phyloP scores from a whole-genome alignment of 1,140 invertebrate species.

The Adelges cooleyi region DNA sequence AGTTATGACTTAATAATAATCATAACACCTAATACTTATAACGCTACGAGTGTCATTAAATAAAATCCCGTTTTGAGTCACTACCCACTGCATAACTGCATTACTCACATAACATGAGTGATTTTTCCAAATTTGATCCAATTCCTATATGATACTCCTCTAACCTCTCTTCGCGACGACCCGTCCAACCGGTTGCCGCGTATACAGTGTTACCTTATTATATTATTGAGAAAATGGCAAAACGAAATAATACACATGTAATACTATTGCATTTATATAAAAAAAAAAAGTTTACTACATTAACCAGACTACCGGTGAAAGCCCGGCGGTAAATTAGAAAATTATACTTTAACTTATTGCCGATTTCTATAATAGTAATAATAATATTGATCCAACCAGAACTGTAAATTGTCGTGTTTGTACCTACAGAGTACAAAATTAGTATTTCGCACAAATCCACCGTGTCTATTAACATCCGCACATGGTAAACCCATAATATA shows the following conservation, averaged over 20 bases:
- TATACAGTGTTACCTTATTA: neutral
- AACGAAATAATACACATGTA: conserved; percentile 27
- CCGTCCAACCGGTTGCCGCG: conserved; percentile 9
- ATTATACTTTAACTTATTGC: neutral
- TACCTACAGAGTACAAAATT: no score
- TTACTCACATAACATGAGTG: no score
- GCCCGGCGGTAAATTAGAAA: conserved; percentile 1
- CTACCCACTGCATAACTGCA: neutral
- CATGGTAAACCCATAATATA: no score
- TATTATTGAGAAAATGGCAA: neutral
- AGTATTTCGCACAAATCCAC: no score
- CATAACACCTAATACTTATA: neutral
- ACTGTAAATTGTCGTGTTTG: no score
- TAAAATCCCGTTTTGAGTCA: neutral
- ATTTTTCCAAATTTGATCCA: conserved; percentile 2
- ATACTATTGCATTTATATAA: neutral
- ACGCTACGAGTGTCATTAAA: neutral
- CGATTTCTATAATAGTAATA: no score
- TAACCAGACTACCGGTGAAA: conserved; percentile 17
- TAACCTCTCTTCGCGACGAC: conserved; percentile 6
- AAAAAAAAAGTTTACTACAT: conserved; percentile 22
- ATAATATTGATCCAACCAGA: no score
- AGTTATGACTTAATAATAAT: no score
- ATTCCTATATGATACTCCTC: neutral
- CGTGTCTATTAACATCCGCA: no score